Evolutionary conservation across 1,140 invertebrate species (phyloP).

Genomic region (Tetranychus cinnabarinus): DNA sequence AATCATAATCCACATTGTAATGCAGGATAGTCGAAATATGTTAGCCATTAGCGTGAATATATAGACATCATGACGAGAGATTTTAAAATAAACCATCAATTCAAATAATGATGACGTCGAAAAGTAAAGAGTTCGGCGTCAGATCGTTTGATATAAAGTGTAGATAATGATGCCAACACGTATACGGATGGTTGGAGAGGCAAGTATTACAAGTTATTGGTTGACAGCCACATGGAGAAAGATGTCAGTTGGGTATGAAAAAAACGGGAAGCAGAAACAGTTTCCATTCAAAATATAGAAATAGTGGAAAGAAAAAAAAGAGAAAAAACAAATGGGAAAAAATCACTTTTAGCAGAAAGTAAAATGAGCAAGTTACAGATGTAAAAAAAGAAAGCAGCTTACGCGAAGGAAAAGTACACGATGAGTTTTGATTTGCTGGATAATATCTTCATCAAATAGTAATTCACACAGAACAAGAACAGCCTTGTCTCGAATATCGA

Average conservation of each 20-base stretch:
- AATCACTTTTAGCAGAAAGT: background rate
- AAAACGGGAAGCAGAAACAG: background rate
- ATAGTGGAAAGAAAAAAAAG: background rate
- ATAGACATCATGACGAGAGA: no score
- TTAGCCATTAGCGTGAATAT: no score
- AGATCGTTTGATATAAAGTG: no score
- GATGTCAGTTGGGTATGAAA: background rate
- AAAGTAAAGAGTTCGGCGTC: no score
- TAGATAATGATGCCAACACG: no score
- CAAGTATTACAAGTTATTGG: no score
- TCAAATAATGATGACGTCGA: no score
- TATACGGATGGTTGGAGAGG: no score
- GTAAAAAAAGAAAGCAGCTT: slow-evolving; percentile 8
- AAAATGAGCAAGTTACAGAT: background rate
- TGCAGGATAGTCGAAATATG: background rate
- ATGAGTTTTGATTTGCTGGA: slow-evolving; percentile 36
- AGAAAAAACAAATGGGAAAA: background rate
- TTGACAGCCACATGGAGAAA: background rate
- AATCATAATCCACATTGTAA: background rate
- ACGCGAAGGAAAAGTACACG: slow-evolving; percentile 28
- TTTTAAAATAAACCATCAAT: no score
- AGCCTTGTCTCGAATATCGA: slow-evolving; percentile 85
- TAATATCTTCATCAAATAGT: slow-evolving; percentile 60
- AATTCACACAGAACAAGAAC: slow-evolving; percentile 76
- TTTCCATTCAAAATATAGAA: background rate